These are phyloP conservation scores for Zaprionus kolodkinae DNA, from an alignment of 1,140 invertebrate species.

Conservation along the genomic window DNA sequence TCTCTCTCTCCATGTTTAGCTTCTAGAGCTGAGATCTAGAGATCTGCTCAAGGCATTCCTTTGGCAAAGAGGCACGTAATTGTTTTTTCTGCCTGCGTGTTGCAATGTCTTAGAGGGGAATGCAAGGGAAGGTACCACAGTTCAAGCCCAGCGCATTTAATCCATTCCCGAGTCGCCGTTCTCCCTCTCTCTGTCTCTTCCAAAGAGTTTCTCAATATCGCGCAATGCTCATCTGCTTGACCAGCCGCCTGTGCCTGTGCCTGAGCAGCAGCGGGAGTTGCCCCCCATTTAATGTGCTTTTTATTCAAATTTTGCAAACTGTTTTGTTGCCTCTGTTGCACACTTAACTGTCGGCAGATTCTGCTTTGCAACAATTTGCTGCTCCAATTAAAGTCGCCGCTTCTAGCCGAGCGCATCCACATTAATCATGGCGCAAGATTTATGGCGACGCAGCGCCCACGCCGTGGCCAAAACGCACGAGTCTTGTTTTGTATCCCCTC, in stretches of 20 bases:
- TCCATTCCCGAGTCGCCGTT: background rate
- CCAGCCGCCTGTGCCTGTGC: conserved; percentile 30
- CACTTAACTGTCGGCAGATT: conserved; percentile 66
- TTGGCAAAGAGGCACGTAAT: background rate
- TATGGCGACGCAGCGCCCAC: conserved; percentile 52
- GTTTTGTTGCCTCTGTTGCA: conserved; percentile 25
- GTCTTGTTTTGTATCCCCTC: background rate
- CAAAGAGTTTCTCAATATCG: conserved; percentile 56
- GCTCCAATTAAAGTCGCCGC: conserved; percentile 70
- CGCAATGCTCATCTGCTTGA: conserved; percentile 68
- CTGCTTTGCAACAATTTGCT: conserved; percentile 78
- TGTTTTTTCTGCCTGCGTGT: conserved; percentile 29
- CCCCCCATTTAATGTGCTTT: conserved; percentile 59
- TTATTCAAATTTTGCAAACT: conserved; percentile 68
- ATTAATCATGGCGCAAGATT: conserved; percentile 55
- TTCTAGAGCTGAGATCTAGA: background rate
- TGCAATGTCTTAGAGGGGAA: conserved; percentile 20
- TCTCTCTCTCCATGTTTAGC: background rate
- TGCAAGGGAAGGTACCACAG: background rate
- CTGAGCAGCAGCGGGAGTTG: background rate
- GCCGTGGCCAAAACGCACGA: conserved; percentile 32
- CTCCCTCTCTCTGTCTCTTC: background rate
- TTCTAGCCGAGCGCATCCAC: conserved; percentile 49
- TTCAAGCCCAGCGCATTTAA: background rate
- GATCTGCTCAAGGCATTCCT: background rate